Conservation (phyloP, 2,888 invertebrate species). For the Lycophotia porphyrea region DNA sequence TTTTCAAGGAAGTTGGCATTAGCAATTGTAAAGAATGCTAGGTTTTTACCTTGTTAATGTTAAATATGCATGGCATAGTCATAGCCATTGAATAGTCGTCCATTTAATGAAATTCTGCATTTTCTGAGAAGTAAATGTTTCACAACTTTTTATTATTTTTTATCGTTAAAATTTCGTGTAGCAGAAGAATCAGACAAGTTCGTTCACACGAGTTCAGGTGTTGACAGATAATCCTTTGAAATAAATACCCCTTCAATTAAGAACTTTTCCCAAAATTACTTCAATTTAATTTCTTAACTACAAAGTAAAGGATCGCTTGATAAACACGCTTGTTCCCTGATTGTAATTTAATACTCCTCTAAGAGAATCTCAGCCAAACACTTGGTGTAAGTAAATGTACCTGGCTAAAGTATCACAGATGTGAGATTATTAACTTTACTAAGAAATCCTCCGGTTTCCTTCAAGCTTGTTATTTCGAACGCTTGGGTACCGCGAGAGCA, state of each 20-base stretch:
- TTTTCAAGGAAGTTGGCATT: slow-evolving; percentile 32
- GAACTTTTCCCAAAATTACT: slow-evolving; percentile 41
- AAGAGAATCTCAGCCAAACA: slow-evolving; percentile 51
- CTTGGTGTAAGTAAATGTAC: slow-evolving; percentile 63
- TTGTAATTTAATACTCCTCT: slow-evolving; percentile 66
- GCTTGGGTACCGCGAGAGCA: slow-evolving; percentile 65
- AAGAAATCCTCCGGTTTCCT: slow-evolving; percentile 69
- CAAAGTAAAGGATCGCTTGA: slow-evolving; percentile 52
- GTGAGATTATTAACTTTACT: slow-evolving; percentile 73
- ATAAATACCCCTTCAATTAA: slow-evolving; percentile 39
- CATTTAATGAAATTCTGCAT: too few species aligned
- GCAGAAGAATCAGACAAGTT: slow-evolving; percentile 12
- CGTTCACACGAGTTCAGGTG: slow-evolving; percentile 18
- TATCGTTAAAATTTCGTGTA: background rate
- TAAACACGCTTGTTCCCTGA: slow-evolving; percentile 52
- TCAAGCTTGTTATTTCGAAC: slow-evolving; percentile 75
- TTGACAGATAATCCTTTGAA: slow-evolving; percentile 36
- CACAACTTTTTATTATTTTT: background rate
- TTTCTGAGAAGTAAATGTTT: background rate
- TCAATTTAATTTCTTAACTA: slow-evolving; percentile 40
- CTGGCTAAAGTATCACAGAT: slow-evolving; percentile 63
- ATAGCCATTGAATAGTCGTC: background rate
- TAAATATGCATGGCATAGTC: background rate
- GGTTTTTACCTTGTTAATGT: background rate
- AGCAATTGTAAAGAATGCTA: slow-evolving; percentile 25